Base-by-base conservation (phyloP, 2,888 invertebrate species). In the Shargacucullia verbasci region DNA sequence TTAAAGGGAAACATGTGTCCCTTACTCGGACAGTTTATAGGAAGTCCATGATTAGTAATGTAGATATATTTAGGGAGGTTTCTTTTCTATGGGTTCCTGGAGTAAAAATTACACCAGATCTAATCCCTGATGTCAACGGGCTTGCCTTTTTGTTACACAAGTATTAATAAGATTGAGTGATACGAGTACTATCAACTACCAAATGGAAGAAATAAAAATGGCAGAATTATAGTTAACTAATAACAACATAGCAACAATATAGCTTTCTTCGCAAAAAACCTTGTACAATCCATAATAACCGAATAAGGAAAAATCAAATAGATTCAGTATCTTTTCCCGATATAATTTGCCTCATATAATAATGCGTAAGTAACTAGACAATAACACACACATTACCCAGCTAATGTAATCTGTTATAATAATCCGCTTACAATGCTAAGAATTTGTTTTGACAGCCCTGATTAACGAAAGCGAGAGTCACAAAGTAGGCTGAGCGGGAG, bases 401-500 rank as follows among this genome's bases (percentile, higher is more conserved):
- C 44, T 62, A 62, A 59, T 70, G 60, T 70, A 48, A 64, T 74
- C 61, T 47, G 12, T 15, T 59, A 52, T 46, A 63, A 57, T 71
- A 75, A 71, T 59, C 76, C 46, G 49, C 59, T 63, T 57, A 61
- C 34, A 55, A 11, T 44, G 20, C n/a, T 15, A 14, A 13, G 46
- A 15, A 33, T 61, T 57, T 56, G 54, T 66, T 71, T 52, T 44
- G 33, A 49, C 57, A 53, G 11, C 55, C 57, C 52, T 47, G 54
- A 62, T 72, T 61, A 67, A 38, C 25, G 34, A 39, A 71, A 20
- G 20, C 4, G 20, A 20, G 20, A 2, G 20, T 20, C 20, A 3
- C 20, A 20, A 20, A 20, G 20, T 20, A 20, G 20, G 4, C 20
- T 2, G 20, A 20, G 20, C 20, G 20, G 20, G 20, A 4, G 20